Evolutionary conservation across 2,113 vertebrate genomes (phyloP).

Genomic region (Bufo bufo): DNA sequence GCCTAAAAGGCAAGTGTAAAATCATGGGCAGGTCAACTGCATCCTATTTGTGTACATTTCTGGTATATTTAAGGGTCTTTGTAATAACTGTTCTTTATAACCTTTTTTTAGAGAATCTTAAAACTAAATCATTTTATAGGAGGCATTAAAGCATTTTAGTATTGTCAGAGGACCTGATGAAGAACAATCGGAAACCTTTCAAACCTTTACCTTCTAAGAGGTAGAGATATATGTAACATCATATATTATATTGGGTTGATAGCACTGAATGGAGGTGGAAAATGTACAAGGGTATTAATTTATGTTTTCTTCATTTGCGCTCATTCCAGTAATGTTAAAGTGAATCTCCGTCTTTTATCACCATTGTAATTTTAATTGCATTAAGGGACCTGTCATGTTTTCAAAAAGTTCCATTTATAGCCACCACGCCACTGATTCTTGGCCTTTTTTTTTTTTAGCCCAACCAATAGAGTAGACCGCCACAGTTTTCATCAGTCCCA

Average conservation of each 20-base stretch:
- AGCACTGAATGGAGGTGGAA: no score
- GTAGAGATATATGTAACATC: neutral
- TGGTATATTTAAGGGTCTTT: constrained; percentile 16
- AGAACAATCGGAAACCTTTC: neutral
- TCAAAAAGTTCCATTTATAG: no score
- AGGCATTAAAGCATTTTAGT: neutral
- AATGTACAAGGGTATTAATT: no score
- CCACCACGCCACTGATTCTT: no score
- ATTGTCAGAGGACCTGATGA: neutral
- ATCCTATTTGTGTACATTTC: constrained; percentile 19
- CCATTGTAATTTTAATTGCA: no score
- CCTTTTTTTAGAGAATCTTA: neutral
- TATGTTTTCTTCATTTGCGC: no score
- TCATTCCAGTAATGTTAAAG: no score
- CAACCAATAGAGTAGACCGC: no score
- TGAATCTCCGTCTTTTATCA: no score
- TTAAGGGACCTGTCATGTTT: no score
- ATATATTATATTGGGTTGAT: neutral
- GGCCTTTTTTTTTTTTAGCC: no score
- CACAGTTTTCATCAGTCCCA: no score
- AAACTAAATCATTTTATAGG: constrained; percentile 8
- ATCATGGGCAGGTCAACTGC: neutral
- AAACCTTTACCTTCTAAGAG: neutral
- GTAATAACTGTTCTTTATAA: constrained; percentile 14
- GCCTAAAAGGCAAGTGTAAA: neutral